Conservation (phyloP, 2,113 vertebrate species). For the Tretioscincus oriximinensis region DNA sequence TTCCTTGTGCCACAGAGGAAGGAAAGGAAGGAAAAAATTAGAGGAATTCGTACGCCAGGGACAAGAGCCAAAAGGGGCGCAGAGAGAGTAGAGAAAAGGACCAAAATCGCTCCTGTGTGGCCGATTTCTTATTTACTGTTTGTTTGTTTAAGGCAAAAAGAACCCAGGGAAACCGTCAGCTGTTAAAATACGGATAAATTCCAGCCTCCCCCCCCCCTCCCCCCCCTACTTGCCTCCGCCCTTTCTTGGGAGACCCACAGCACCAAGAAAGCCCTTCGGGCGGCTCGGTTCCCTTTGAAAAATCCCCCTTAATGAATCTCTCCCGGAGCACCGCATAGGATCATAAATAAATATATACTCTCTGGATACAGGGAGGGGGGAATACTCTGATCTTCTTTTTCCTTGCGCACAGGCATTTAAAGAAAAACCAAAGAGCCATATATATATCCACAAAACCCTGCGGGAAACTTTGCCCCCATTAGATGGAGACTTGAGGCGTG, state of each 20-base stretch:
- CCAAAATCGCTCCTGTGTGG: not conserved
- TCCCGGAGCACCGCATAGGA: not conserved
- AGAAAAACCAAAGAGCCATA: not conserved
- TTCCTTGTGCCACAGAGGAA: too few species aligned
- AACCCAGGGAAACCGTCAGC: not conserved
- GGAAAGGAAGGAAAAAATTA: not conserved
- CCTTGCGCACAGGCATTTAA: not conserved
- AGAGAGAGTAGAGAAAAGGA: conserved; percentile 41
- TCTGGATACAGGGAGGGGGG: not conserved
- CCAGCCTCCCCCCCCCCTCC: not conserved
- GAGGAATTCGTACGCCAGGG: conserved; percentile 45
- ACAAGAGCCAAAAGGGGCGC: not conserved
- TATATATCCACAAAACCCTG: not conserved
- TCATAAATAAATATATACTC: conserved; percentile 28
- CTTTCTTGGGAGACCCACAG: not conserved
- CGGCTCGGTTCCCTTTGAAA: conserved; percentile 47
- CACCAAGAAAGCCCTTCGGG: conserved; percentile 27
- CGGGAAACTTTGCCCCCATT: not conserved
- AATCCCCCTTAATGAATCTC: conserved; percentile 46
- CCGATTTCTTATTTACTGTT: not conserved
- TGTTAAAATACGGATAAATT: conserved; percentile 7
- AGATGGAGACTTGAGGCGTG: too few species aligned
- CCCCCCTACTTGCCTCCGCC: too few species aligned
- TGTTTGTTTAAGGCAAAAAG: conserved; percentile 1
- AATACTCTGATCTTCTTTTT: not conserved